Conservation (phyloP, 2,797 vertebrate species). For the Numenius phaeopus region DNA sequence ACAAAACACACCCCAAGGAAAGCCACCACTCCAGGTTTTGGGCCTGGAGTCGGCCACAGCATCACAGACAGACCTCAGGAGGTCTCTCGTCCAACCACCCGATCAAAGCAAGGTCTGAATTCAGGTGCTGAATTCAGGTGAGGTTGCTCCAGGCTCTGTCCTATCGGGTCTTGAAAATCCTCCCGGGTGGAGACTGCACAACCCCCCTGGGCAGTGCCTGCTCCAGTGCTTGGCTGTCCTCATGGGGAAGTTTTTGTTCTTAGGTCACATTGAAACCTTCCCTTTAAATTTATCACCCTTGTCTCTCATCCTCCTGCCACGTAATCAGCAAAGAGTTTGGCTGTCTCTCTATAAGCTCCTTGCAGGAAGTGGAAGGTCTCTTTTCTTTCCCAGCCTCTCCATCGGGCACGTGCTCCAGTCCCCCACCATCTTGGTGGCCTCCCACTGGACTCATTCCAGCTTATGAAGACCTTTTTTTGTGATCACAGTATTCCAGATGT, state of each 20-base stretch:
- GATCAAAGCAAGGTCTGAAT: neutral
- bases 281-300: neutral
- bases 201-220: neutral
- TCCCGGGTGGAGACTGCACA: neutral
- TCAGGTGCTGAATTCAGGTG: neutral
- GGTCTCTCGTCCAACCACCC: neutral
- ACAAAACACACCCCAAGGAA: neutral
- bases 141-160: neutral
- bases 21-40: neutral
- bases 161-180: neutral
- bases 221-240: neutral
- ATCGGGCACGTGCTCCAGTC: neutral
- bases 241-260: neutral
- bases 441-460: neutral
- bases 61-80: neutral
- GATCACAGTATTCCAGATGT: neutral
- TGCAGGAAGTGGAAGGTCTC: neutral
- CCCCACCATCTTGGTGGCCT: neutral
- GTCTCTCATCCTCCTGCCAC: rapidly evolving
- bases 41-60: neutral
- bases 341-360: neutral
- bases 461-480: neutral
- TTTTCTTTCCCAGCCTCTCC: neutral
- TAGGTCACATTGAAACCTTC: neutral
- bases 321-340: neutral